Evolutionary conservation across 2,888 invertebrate genomes (phyloP), one percentile per base, ranked within the genome.

Genomic region (Malacosoma neustria): DNA sequence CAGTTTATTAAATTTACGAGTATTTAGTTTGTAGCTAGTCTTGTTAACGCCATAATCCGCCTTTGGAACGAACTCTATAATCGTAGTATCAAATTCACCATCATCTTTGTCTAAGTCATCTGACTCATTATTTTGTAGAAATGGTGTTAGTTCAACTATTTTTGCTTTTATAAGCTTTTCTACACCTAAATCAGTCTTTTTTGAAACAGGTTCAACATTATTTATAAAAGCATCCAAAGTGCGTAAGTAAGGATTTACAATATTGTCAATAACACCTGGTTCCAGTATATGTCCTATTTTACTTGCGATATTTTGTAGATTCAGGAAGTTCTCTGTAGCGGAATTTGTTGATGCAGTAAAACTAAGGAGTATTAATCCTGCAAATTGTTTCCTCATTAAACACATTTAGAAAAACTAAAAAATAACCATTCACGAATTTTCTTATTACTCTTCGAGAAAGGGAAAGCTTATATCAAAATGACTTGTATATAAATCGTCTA

Each of bases 1-100:
- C 29, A 72, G 30, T n/a, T 54, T 54, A 43, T 71, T 72, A 39
- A 72, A 81, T 35, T 58, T 69, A 2, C 47, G 40, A 1, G 74
- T 51, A 11, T 54, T 51, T 1, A 42, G 34, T 45, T 62, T 48
- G 2, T 64, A 46, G 0, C 51, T 11, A 3, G 50, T 45, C 3
- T 33, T 13, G 4, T 34, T 33, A 7, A 11, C 34, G 2, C 15
- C 11, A 13, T 41, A 13, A 13, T 42, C 30, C 5, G 11, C 13
- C 36, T 48, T 51, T 0, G 66, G 61, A 37, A 54, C 4, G 11
- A 70, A 61, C 51, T 76, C 73, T 46, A 77, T 48, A 9, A 74
- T 67, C 3, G 65, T 68, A 0, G 73, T 72, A 34, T 76, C 69
- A 1, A 13, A n/a, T 3, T 50, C 38, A 1, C 62, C 61, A 6